Evolutionary conservation across 2,113 vertebrate species (phyloP).

Genomic region (Ptilorrhoa leucosticta): DNA sequence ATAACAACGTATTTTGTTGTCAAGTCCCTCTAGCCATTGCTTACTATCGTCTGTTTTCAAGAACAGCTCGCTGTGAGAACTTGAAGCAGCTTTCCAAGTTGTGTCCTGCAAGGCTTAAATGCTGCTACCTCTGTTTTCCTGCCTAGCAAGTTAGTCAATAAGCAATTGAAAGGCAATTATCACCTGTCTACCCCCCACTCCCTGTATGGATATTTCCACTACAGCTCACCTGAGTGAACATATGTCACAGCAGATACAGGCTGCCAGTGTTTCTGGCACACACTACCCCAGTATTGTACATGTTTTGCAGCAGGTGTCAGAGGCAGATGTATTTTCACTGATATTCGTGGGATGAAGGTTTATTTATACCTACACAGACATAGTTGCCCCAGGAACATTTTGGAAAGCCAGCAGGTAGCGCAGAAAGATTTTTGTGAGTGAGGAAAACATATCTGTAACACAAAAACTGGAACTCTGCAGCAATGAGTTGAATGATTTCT

Average conservation of each 20-base stretch:
- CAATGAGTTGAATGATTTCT: neutral
- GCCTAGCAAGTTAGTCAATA: constrained; percentile 31
- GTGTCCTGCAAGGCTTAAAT: neutral
- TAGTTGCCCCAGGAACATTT: neutral
- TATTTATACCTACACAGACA: neutral
- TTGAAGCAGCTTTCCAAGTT: neutral
- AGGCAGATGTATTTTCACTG: neutral
- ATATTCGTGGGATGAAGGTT: neutral
- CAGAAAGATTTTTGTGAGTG: neutral
- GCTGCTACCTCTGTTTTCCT: neutral
- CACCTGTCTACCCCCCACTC: constrained; percentile 30
- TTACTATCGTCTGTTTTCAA: neutral
- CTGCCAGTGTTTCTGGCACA: neutral
- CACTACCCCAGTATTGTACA: neutral
- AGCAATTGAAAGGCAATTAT: constrained; percentile 59
- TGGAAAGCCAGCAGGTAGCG: neutral
- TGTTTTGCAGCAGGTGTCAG: neutral
- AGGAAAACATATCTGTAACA: neutral
- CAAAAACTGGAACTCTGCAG: neutral
- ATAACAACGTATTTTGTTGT: neutral
- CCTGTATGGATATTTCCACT: neutral
- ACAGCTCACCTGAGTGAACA: neutral
- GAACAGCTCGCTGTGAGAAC: neutral
- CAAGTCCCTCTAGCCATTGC: neutral
- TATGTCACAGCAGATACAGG: neutral